Conservation (phyloP, 2,888 invertebrate genomes). For the Limulus polyphemus region DNA sequence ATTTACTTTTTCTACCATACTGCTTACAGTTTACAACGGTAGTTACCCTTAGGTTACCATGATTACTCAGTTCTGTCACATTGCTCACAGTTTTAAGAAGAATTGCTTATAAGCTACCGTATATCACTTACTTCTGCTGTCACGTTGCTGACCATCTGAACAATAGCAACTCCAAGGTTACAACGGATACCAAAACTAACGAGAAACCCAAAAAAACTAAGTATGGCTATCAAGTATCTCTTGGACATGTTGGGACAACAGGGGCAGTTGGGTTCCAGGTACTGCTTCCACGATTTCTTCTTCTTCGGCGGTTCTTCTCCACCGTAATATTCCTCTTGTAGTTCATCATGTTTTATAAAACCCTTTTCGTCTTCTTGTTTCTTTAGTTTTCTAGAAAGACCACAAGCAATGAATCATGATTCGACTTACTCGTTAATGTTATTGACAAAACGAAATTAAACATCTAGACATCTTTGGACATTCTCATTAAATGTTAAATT, state of each 20-base stretch:
- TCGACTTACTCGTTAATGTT: no score
- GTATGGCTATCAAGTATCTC: slow-evolving; percentile 52
- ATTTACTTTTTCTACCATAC: no score
- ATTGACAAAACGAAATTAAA: no score
- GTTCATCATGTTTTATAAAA: slow-evolving; percentile 31
- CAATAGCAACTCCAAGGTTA: slow-evolving; percentile 96
- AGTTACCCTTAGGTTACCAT: no score
- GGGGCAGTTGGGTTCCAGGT: slow-evolving; percentile 57
- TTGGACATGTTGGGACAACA: slow-evolving; percentile 54
- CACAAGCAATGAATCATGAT: no score
- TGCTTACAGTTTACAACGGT: no score
- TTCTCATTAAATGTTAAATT: no score
- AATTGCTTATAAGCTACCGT: no score
- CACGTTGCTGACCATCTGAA: slow-evolving; percentile 47
- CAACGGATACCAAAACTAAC: slow-evolving; percentile 97
- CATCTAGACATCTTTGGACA: no score
- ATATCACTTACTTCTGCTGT: no score
- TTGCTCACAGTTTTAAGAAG: no score
- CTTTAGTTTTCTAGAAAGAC: slow-evolving; percentile 1
- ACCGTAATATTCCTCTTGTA: slow-evolving; percentile 20
- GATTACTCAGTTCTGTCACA: no score
- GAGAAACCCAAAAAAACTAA: slow-evolving; percentile 51
- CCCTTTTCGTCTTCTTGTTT: slow-evolving; percentile 38
- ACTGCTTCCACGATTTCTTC: slow-evolving; percentile 10
- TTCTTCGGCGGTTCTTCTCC: slow-evolving; percentile 9